Conservation (phyloP, 2,888 invertebrate species). For the Cylloceria caligata region DNA sequence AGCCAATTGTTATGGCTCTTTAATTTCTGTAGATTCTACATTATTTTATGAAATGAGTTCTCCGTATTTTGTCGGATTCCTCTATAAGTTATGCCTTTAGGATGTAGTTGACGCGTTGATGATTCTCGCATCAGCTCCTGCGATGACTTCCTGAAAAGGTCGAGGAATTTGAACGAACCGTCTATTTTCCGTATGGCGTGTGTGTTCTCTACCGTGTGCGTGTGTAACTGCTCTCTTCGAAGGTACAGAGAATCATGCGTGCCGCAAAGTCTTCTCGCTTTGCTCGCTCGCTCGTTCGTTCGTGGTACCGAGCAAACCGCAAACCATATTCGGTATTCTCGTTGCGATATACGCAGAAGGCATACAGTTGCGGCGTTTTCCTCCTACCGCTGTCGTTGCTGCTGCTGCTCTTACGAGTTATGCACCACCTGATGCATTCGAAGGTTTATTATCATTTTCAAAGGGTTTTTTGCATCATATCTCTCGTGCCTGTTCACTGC, state of each 20-base stretch:
- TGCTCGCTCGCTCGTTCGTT: constrained; percentile 42
- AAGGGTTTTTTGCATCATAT: constrained; percentile 59
- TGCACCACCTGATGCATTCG: constrained; percentile 49
- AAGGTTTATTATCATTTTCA: constrained; percentile 66
- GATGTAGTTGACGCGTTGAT: background rate
- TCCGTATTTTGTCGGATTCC: background rate
- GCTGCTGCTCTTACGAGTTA: constrained; percentile 20
- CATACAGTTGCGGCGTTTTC: constrained; percentile 56
- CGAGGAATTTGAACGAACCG: constrained; percentile 56
- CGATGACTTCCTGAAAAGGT: constrained; percentile 58
- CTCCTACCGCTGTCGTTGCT: background rate
- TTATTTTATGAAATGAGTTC: background rate
- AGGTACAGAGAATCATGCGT: constrained; percentile 61
- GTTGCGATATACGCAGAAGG: constrained; percentile 59
- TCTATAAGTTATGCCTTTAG: background rate
- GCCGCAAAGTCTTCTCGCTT: constrained; percentile 54
- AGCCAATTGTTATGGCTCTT: constrained; percentile 29
- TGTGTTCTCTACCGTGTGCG: constrained; percentile 26
- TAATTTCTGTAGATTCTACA: background rate
- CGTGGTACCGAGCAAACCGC: constrained; percentile 60
- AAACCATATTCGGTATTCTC: constrained; percentile 67
- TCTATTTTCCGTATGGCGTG: constrained; percentile 31
- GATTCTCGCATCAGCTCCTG: constrained; percentile 11
- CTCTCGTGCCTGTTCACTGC: constrained; percentile 25
- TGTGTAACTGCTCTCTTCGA: constrained; percentile 29